Conservation (phyloP, 2,113 vertebrate species). For the Lates calcarifer region DNA sequence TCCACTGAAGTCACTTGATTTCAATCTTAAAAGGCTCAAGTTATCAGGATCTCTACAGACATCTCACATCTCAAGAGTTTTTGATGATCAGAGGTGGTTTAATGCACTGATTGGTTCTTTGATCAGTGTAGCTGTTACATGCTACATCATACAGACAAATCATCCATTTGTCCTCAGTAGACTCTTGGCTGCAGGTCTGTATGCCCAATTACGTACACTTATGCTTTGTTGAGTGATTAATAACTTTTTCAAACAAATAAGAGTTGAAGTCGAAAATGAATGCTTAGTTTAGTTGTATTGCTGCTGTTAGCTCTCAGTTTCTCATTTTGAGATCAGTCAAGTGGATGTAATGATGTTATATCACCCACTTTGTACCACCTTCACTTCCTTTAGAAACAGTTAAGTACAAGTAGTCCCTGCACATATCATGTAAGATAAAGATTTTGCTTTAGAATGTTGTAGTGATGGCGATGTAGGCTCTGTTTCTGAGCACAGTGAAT, state of each 20-base stretch:
- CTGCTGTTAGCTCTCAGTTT: neutral
- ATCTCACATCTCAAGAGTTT: neutral
- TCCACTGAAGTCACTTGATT: conserved; percentile 27
- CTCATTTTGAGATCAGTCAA: neutral
- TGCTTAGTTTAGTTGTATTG: neutral
- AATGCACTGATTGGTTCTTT: conserved; percentile 22
- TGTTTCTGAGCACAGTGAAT: too few relatives aligned
- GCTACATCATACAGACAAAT: neutral
- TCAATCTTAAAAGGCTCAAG: conserved; percentile 20
- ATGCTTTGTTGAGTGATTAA: neutral
- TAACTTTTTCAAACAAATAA: neutral
- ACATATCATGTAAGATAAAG: too few relatives aligned
- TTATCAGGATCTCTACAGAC: conserved; percentile 33
- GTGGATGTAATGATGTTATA: neutral
- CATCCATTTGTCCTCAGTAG: conserved; percentile 12
- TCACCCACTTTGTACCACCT: neutral
- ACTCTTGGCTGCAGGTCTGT: neutral
- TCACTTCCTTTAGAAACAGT: neutral
- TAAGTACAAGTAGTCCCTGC: too few relatives aligned
- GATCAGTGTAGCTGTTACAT: conserved; percentile 15
- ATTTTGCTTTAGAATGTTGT: too few relatives aligned
- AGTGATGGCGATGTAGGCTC: too few relatives aligned
- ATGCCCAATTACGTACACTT: neutral
- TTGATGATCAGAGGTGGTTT: conserved; percentile 25
- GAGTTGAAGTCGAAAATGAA: neutral